Percentiles rank a stretch among this genome's conserved stretches.
Evolutionary conservation across 53 echinoderm and acorn worm species (phyloP).

Genomic region (Astropecten irregularis): DNA sequence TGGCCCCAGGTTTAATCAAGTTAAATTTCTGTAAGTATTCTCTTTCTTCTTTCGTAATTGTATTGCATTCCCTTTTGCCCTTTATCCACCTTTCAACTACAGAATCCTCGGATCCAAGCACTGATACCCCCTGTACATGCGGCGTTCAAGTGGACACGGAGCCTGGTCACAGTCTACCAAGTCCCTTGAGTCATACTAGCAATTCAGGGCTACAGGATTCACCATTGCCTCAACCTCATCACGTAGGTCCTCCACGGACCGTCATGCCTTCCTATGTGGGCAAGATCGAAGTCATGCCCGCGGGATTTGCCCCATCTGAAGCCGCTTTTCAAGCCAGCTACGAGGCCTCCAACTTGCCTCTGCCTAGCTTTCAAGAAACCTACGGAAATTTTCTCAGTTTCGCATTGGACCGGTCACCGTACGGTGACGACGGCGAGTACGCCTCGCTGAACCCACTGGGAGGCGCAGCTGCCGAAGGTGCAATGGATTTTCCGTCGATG

Average conservation of each 20-base stretch:
- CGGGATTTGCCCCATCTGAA: constrained; percentile 56
- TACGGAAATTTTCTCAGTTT: constrained; percentile 74
- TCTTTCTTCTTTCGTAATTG: not conserved
- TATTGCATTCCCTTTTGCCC: not conserved
- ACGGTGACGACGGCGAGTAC: constrained; percentile 52
- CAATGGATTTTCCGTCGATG: constrained; percentile 45
- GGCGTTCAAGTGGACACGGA: constrained; percentile 51
- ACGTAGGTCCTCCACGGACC: constrained; percentile 7
- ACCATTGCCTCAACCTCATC: constrained; percentile 16
- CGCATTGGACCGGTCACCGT: constrained; percentile 44
- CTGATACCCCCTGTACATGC: constrained; percentile 65
- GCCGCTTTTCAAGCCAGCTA: constrained; percentile 52
- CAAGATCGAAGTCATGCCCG: constrained; percentile 65
- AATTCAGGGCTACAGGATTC: constrained; percentile 35
- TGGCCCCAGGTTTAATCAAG: too few relatives aligned
- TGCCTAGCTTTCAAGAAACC: constrained; percentile 94
- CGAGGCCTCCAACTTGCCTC: constrained; percentile 72
- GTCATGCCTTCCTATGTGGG: constrained; percentile 63
- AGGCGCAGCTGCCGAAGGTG: constrained; percentile 2
- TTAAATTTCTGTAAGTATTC: too few relatives aligned
- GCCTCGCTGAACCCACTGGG: constrained; percentile 56
- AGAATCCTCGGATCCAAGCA: constrained; percentile 77
- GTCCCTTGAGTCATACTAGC: constrained; percentile 55
- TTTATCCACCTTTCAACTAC: not conserved
- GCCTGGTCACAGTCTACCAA: constrained; percentile 36